Evolutionary conservation across 1,140 invertebrate species (phyloP), one percentile per base, ranked within the genome.

Genomic region (Eulimnadia texana): DNA sequence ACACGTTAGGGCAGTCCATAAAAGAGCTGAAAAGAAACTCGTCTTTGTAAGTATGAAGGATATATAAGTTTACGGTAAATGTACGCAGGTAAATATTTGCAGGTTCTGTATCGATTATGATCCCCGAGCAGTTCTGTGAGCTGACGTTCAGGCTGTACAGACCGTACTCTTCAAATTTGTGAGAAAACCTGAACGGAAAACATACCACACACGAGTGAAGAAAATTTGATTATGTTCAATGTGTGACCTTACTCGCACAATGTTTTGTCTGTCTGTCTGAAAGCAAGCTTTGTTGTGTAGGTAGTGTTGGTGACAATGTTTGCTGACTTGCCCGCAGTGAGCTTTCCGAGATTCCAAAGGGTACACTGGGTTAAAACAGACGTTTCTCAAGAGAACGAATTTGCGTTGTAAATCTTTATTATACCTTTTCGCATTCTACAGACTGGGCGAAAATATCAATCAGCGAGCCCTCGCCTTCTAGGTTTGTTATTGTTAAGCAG

Each of bases 11-110:
- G 25, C n/a, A 20, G 53, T 51, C 60, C 60, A 61, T 22, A 61
- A 47, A 23, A 61, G 6, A 9, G 60, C 60, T 61, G 28, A 60
- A 51, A 60, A 6, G 28, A 60, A 53, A 22, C 28, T 2, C 19
- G 20, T 27, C 23, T 24, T 24, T 51, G 16, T 22, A 27, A 24
- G n/a, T 22, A 22, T 11, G 9, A 23, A 50, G 2, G 3, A 28
- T 2, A 3, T 23, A 20, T 3, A n/a, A 9, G 23, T 16, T 1
- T 13, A 13, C 19, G n/a, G 20, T 51, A 9, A 19, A n/a, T 24
- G 52, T 61, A 61, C 60, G 50, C 22, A 53, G 29, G 22, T 61
- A 61, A 24, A 61, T 61, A 52, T 61, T 61, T 16, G 60, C 60
- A 20, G 60, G 60, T 19, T 2, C 50, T 23, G 20, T 54, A 28